phyloP scores from a whole-genome alignment of 2,113 vertebrate species.

The Podarcis cretensis region DNA sequence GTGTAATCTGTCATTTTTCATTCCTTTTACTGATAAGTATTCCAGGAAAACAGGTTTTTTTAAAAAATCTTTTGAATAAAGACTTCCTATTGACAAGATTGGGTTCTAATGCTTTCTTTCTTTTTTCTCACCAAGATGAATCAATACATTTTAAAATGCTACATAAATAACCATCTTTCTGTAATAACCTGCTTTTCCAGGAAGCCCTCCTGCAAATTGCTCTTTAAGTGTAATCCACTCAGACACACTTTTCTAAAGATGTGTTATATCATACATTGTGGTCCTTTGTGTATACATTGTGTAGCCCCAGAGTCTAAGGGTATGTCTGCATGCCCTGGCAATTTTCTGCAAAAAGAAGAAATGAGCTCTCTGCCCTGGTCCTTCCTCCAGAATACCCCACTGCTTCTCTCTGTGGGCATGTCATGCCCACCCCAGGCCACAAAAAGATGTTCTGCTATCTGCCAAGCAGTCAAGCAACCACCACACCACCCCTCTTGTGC shows the following conservation, averaged over 20 bases:
- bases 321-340: neutral
- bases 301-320: neutral
- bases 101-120: neutral
- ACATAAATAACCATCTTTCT: neutral
- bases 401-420: neutral
- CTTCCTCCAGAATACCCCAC: neutral
- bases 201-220: conserved; percentile 16
- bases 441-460: no score
- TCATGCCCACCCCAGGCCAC: no score
- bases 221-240: neutral
- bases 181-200: conserved; percentile 19
- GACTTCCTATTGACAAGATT: conserved; percentile 20
- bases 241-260: conserved; percentile 5
- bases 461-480: no score
- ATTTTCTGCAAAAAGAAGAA: neutral
- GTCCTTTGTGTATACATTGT: neutral
- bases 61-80: neutral
- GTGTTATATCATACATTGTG: neutral
- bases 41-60: conserved; percentile 8
- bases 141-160: neutral
- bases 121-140: conserved; percentile 15
- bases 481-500: neutral
- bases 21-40: conserved; percentile 2
- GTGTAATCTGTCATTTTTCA: conserved; percentile 9
- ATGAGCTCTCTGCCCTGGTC: neutral